Evolutionary conservation across 2,113 vertebrate species (phyloP), one percentile per base, ranked within the genome.

Genomic region (Macrotis lagotis): DNA sequence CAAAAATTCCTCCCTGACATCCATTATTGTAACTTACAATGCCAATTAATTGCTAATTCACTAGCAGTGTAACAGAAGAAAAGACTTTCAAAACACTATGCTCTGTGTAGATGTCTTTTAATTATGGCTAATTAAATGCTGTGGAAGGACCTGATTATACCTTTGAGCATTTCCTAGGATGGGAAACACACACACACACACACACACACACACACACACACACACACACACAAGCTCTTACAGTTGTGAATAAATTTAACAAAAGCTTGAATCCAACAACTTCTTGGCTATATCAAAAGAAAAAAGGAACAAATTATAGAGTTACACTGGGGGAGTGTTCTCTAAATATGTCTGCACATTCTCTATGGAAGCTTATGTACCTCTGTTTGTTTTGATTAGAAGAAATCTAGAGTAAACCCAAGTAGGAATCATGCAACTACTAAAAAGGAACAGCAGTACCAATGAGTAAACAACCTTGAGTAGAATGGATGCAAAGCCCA

Each of bases 121-220:
- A 99, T 98, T 98, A 99, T 90, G 97, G 98, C 96, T 99, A 98
- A 99, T 98, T 98, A 98, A 98, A 98, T 98, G 98, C 97, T 95
- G 96, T 98, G 97, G 97, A 98, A 98, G 95, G 98, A 98, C 98
- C 98, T 98, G 98, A 99, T 99, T 98, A 98, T 97, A 98, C 98
- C 98, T 98, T 97, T 97, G 98, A 98, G 98, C 97, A 95, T 98
- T 98, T 98, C 97, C 97, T 98, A 98, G 97, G 96, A 97, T 97
- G 95, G 95, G 95, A 97, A n/a, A n/a, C n/a, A n/a, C n/a, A n/a
- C n/a, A n/a, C n/a, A n/a, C n/a, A n/a, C n/a, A n/a, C n/a, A n/a
- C n/a, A n/a, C n/a, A n/a, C n/a, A n/a, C n/a, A n/a, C n/a, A n/a
- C n/a, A n/a, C n/a, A n/a, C n/a, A n/a, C n/a, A n/a, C n/a, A n/a